A percentile compares a stretch with the other conserved stretches of the same genome.
Conservation (phyloP, 1,140 invertebrate species). For the Neotoxoptera formosana region DNA sequence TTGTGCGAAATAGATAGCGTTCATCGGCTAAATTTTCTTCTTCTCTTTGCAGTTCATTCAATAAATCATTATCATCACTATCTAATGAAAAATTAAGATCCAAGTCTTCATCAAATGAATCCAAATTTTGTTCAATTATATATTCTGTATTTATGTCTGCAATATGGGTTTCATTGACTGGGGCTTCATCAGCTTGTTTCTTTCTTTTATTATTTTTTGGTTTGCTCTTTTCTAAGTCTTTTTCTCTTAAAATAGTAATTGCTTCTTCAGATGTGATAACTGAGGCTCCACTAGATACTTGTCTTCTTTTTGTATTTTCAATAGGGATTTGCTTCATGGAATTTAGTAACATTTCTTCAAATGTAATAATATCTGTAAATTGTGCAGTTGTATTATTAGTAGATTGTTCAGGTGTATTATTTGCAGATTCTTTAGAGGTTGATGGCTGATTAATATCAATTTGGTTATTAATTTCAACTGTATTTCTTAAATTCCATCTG, state of each 20-base stretch:
- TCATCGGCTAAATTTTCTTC: neutral
- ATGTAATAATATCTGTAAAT: neutral
- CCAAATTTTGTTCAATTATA: neutral
- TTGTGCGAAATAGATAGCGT: neutral
- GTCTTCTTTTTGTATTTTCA: neutral
- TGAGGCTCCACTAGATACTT: neutral
- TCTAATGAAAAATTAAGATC: neutral
- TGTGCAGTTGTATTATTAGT: conserved; percentile 1
- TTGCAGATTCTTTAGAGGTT: neutral
- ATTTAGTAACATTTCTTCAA: conserved; percentile 9
- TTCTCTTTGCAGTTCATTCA: neutral
- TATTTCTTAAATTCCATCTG: neutral
- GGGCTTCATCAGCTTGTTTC: neutral
- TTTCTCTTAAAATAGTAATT: neutral
- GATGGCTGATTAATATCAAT: neutral
- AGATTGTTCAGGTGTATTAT: neutral
- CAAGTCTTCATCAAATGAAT: neutral
- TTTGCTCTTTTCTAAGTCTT: neutral
- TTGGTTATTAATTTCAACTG: neutral
- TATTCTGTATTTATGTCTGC: neutral
- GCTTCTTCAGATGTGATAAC: neutral
- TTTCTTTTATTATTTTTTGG: neutral
- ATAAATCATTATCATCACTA: neutral
- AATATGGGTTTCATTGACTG: neutral
- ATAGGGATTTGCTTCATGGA: conserved; percentile 6